Evolutionary conservation across 2,888 invertebrate genomes (phyloP).

Genomic region (Philereme transversata): DNA sequence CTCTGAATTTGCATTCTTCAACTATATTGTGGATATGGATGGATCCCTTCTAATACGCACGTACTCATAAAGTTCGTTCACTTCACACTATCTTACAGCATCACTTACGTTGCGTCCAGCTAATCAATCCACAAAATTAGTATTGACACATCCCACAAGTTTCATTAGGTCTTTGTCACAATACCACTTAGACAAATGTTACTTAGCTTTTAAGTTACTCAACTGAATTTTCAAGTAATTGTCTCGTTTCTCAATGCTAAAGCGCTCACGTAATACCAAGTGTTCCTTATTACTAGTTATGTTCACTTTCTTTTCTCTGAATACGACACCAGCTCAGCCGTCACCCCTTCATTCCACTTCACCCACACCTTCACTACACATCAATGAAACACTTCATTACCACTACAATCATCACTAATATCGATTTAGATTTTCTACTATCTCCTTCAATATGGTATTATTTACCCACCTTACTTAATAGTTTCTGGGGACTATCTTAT

Average conservation of each 20-base stretch:
- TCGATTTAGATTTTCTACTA: too few species aligned
- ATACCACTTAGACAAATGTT: conserved; percentile 1
- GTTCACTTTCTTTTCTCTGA: conserved; percentile 31
- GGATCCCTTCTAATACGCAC: too few species aligned
- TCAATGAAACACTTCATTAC: too few species aligned
- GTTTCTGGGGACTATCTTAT: too few species aligned
- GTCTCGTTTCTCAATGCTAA: conserved; percentile 21
- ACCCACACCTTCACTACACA: not conserved
- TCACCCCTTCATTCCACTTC: conserved; percentile 1
- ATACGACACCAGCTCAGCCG: conserved; percentile 1
- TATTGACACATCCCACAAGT: too few species aligned
- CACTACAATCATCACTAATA: too few species aligned
- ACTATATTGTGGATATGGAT: too few species aligned
- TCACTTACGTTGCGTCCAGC: not conserved
- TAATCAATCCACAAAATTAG: conserved; percentile 1
- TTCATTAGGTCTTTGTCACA: conserved; percentile 2
- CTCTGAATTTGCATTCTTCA: too few species aligned
- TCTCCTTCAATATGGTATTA: too few species aligned
- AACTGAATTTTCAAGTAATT: conserved; percentile 14
- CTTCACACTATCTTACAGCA: not conserved
- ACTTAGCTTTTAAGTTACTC: conserved; percentile 4
- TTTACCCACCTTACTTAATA: too few species aligned
- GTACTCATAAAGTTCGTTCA: not conserved
- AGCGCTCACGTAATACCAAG: conserved; percentile 25
- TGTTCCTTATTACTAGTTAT: conserved; percentile 28